Evolutionary conservation across 2,888 invertebrate genomes (phyloP), one percentile per base, ranked within the genome.

Genomic region (Operophtera brumata): DNA sequence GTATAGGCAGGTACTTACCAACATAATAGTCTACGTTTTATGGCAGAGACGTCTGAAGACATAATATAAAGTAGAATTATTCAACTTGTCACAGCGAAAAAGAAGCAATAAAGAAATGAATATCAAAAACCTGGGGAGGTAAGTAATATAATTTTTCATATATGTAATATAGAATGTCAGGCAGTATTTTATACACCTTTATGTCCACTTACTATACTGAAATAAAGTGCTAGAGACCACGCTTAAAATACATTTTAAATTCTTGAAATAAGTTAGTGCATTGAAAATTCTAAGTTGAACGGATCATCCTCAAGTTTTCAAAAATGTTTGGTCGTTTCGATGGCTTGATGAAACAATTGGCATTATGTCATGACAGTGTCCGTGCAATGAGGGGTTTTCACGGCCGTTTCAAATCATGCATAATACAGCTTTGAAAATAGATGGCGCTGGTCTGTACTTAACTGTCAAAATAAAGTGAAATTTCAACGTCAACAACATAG

Each of bases 51-150:
- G 10, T 20, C 50, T 45, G 30, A 46, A 41, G 46, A 44, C 13
- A 47, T 47, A 47, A 54, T 40, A 52, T 42, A 49, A 50, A 53
- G 43, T 47, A 35, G 47, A 54, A 54, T 54, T 47, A 57, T 59
- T 57, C 52, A 59, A 53, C 50, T 55, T 57, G 57, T 60, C 45
- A 58, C 52, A 32, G 42, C 36, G 58, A 56, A 56, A 51, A 52
- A 52, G 54, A 20, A 59, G 61, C 57, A 57, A 59, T 63, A 59
- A 57, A 61, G 55, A 54, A 54, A 61, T 54, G 57, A 59, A 63
- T 61, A 61, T 57, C 59, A 61, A 59, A 61, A 47, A 55, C 54
- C 37, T 51, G 52, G 36, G 39, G 36, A 51, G 50, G 51, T 56
- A 51, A 47, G 56, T 47, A 56, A 57, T 53, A 57, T 37, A 52